These are phyloP conservation scores for Harpegnathos saltator DNA, from an alignment of 1,140 invertebrate species.

Conservation along the genomic window DNA sequence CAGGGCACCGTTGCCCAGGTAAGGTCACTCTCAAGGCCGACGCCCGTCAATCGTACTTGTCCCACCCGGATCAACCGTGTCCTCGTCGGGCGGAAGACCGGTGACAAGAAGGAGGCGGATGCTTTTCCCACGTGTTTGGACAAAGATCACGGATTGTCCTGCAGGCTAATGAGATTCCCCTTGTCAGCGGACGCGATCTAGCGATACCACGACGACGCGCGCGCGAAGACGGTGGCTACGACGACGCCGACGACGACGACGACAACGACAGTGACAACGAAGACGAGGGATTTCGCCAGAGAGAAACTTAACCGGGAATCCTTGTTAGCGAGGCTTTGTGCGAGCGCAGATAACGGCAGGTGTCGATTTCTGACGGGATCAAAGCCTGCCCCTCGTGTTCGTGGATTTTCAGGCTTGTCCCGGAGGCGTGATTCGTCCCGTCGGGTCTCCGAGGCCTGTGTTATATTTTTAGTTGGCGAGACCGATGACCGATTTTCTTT, in stretches of 20 bases:
- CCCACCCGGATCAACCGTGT: conserved; percentile 64
- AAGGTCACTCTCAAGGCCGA: conserved; percentile 66
- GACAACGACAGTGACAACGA: conserved; percentile 24
- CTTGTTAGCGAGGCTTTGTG: conserved; percentile 68
- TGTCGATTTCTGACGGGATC: conserved; percentile 72
- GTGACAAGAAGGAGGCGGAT: conserved; percentile 38
- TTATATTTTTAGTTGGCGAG: conserved; percentile 27
- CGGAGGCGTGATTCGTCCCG: too few relatives aligned
- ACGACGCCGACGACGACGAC: conserved; percentile 39
- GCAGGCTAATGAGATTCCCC: conserved; percentile 72
- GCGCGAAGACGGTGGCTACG: conserved; percentile 20
- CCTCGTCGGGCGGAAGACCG: conserved; percentile 53
- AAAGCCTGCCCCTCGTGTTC: conserved; percentile 42
- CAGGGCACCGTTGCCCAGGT: conserved; percentile 34
- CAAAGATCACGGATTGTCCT: conserved; percentile 73
- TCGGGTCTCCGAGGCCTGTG: neutral
- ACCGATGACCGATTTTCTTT: conserved; percentile 10
- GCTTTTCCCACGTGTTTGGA: conserved; percentile 69
- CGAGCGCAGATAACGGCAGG: conserved; percentile 58
- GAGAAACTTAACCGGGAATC: conserved; percentile 68
- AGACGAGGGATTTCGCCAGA: conserved; percentile 62
- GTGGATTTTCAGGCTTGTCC: neutral
- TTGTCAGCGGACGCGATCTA: conserved; percentile 70
- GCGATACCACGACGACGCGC: conserved; percentile 57
- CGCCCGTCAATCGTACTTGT: conserved; percentile 70